phyloP scores from a whole-genome alignment of 2,113 vertebrate species.

The Pelusios castaneus region DNA sequence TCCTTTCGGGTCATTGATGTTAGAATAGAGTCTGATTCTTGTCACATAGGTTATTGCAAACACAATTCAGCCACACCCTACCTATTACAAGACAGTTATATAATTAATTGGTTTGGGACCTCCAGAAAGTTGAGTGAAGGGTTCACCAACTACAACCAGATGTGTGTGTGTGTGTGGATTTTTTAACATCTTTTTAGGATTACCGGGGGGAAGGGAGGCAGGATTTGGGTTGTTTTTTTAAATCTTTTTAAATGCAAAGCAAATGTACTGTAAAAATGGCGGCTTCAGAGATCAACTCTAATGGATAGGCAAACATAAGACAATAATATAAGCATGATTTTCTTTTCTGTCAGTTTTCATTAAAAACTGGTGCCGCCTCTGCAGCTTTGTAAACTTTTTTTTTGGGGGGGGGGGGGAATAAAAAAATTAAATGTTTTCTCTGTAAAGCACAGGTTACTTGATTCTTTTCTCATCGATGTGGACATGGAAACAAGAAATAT shows the following conservation, averaged over 20 bases:
- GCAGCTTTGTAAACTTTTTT: conserved; percentile 42
- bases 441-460: conserved; percentile 4
- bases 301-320: conserved; percentile 21
- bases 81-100: not conserved
- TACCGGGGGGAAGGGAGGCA: too few relatives aligned
- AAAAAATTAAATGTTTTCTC: conserved; percentile 40
- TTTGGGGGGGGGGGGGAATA: too few relatives aligned
- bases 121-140: not conserved
- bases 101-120: not conserved
- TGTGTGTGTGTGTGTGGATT: not conserved
- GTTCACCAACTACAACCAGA: not conserved
- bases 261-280: conserved; percentile 50
- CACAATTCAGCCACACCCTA: not conserved
- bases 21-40: not conserved
- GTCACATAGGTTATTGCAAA: not conserved
- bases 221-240: too few relatives aligned
- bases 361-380: conserved; percentile 21
- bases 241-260: conserved; percentile 47
- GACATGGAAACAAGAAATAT: not conserved
- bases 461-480: not conserved
- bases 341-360: not conserved
- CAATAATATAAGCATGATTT: conserved; percentile 33
- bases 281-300: not conserved
- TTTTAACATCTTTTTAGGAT: conserved; percentile 23
- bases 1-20: not conserved